Percentiles rank a stretch among this genome's conserved stretches.
Conservation (phyloP, 2,797 vertebrate species). For the Amazona finschi region DNA sequence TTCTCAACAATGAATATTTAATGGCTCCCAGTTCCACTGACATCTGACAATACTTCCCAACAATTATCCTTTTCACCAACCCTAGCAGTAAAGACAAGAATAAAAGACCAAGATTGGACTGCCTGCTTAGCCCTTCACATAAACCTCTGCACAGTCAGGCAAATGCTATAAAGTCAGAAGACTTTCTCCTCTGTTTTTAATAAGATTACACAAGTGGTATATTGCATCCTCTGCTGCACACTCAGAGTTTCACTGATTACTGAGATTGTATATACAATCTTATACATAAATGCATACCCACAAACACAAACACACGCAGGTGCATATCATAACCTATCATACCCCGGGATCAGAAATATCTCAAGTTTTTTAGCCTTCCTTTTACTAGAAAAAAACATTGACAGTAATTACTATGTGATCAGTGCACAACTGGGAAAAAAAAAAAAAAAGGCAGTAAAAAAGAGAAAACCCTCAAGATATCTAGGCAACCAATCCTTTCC, state of each 20-base stretch:
- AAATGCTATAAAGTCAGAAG: not conserved
- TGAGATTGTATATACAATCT: not conserved
- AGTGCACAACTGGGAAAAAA: not conserved
- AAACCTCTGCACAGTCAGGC: not conserved
- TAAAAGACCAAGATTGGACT: not conserved
- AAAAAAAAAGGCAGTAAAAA: not conserved
- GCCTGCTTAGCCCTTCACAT: not conserved
- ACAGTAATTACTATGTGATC: not conserved
- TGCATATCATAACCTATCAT: not conserved
- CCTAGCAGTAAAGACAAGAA: not conserved
- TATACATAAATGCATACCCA: not conserved
- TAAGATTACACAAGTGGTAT: not conserved
- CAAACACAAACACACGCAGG: not conserved
- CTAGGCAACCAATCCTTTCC: conserved; percentile 18
- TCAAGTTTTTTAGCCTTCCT: not conserved
- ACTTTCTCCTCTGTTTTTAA: not conserved
- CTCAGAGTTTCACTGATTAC: not conserved
- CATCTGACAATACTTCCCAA: not conserved
- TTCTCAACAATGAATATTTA: not conserved
- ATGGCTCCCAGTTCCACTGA: not conserved
- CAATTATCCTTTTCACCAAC: not conserved
- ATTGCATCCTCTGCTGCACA: not conserved
- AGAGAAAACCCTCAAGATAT: not conserved
- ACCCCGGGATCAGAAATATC: not conserved
- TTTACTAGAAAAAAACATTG: not conserved